Base-by-base conservation (phyloP, 2,797 vertebrate species). In the Neostethus bicornis region DNA sequence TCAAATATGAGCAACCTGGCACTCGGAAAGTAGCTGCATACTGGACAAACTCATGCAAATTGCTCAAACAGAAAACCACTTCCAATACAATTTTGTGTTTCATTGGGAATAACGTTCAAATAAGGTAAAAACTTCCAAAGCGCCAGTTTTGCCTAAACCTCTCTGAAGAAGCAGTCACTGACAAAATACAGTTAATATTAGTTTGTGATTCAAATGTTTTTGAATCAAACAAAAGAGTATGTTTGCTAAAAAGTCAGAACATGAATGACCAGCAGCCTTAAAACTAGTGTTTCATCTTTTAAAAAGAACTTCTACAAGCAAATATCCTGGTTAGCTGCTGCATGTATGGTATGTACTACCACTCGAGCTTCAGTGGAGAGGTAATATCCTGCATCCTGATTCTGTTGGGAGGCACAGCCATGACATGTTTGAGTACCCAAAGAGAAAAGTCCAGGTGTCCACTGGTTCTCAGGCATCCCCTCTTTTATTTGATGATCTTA, bases 361-460 rank as follows among this genome's bases (percentile, higher is more conserved):
- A 65, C 65, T 70, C 31, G 44, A 71, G 73, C 61, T 65, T 54
- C 73, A 85, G 73, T 86, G 66, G 84, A 73, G 78, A 70, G 71
- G 70, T 75, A 90, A 89, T 85, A 88, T 89, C 87, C 85, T 87
- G 80, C 64, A 73, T 83, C 80, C 84, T 83, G 84, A 67, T 60
- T 70, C 72, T 67, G 75, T 79, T 58, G 61, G 72, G 74, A 76
- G 74, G 64, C 65, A 68, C 57, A 70, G 57, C 79, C 46, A 14
- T 43, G 79, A 80, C 73, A 86, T 83, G 85, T 88, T 58, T 85
- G 81, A 89, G 71, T 34, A 79, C 63, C 63, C 83, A 77, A 72
- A 86, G 77, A 89, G 85, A 90, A 90, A 87, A 75, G 90, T 46
- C 80, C 83, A 86, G 83, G 81, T 86, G 85, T 82, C 78, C 68